phyloP scores from a whole-genome alignment of 92 coral and sea anemone species.

The Plumapathes pennacea region DNA sequence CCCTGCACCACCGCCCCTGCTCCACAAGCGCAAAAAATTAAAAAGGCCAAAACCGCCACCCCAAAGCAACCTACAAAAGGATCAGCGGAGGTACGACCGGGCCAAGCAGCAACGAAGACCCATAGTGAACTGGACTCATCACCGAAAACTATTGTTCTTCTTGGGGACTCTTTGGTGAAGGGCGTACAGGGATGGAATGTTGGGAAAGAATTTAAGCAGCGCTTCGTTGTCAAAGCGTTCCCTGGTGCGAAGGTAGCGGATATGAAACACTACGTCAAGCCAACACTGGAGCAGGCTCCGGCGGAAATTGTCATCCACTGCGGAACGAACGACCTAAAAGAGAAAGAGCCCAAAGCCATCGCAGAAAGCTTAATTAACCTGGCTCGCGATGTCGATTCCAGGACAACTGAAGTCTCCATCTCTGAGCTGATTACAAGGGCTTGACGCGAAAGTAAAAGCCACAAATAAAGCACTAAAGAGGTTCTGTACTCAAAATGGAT shows the following conservation, averaged over 20 bases:
- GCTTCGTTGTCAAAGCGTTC: conserved; percentile 2
- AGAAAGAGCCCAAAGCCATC: conserved; percentile 1
- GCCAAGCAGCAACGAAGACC: no score
- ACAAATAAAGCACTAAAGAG: no score
- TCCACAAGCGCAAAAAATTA: no score
- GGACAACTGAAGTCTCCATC: background rate
- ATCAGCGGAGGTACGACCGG: no score
- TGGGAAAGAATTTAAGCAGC: background rate
- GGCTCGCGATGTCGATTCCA: conserved; percentile 1
- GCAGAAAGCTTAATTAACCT: conserved; percentile 10
- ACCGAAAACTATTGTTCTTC: no score
- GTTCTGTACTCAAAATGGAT: no score
- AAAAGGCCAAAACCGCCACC: no score
- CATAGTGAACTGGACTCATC: no score
- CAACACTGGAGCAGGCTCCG: conserved; percentile 5
- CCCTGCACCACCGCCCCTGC: no score
- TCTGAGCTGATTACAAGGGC: conserved; percentile 21
- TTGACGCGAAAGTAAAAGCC: no score
- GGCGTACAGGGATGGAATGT: background rate
- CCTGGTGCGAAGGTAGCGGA: conserved; percentile 11
- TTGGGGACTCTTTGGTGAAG: conserved; percentile 25
- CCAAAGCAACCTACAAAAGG: no score
- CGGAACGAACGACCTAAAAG: conserved; percentile 15
- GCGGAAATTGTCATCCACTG: conserved; percentile 4
- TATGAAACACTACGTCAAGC: conserved; percentile 10